Percentiles rank a stretch among this genome's conserved stretches.
Evolutionary conservation across 2,113 vertebrate species (phyloP).

Genomic region (Ptyas mucosa): DNA sequence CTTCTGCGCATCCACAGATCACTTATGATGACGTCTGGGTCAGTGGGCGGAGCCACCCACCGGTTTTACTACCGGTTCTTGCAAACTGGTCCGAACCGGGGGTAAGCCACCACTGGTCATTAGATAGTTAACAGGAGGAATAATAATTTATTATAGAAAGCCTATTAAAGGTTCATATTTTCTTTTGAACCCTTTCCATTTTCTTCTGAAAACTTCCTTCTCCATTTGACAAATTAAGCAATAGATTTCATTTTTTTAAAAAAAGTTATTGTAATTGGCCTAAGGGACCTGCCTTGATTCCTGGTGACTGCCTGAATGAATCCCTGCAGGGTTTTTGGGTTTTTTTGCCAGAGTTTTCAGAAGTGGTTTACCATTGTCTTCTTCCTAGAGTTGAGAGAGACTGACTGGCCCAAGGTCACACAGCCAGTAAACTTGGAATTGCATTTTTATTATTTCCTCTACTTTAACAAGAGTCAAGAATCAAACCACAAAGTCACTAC

Average conservation of each 20-base stretch:
- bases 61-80: too few relatives aligned
- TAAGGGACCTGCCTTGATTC: neutral
- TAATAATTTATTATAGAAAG: neutral
- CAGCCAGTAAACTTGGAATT: conserved; percentile 42
- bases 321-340: neutral
- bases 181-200: neutral
- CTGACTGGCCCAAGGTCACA: neutral
- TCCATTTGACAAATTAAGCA: neutral
- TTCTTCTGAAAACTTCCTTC: neutral
- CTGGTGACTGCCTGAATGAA: neutral
- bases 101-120: too few relatives aligned
- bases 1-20: too few relatives aligned
- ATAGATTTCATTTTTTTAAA: too few relatives aligned
- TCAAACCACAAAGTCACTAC: conserved; percentile 65
- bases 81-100: too few relatives aligned
- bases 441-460: conserved; percentile 23
- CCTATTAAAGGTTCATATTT: neutral
- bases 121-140: too few relatives aligned
- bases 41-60: too few relatives aligned
- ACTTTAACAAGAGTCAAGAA: conserved; percentile 59
- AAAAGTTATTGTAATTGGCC: neutral
- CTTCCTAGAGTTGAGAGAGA: neutral
- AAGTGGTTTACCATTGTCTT: neutral
- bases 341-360: neutral
- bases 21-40: too few relatives aligned